Conservation (phyloP, 2,888 invertebrate genomes). For the Didymodactylos carnosus region DNA sequence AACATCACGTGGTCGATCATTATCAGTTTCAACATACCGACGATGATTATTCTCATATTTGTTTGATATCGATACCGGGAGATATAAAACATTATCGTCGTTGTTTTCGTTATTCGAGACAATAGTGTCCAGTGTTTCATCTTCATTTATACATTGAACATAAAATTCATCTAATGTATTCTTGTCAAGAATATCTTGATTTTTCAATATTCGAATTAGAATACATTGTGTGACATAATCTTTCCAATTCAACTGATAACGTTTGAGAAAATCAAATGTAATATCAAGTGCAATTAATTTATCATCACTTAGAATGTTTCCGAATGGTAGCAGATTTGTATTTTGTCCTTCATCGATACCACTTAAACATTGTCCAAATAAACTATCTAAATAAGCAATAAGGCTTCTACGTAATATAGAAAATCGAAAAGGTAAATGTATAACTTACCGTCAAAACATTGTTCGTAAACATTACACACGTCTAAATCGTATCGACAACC, state of each 20-base stretch:
- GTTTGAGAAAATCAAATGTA: background rate
- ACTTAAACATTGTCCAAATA: background rate
- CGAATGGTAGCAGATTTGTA: background rate
- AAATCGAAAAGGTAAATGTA: background rate
- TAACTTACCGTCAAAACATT: background rate
- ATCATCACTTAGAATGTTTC: background rate
- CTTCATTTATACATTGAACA: background rate
- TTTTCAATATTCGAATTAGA: background rate
- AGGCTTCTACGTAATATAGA: background rate
- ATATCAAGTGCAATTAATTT: background rate
- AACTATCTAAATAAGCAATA: background rate
- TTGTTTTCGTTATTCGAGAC: too few relatives aligned
- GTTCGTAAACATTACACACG: background rate
- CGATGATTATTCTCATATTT: background rate
- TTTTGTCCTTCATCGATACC: background rate
- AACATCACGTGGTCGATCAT: too few relatives aligned
- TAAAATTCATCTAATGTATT: background rate
- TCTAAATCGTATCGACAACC: background rate
- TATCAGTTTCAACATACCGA: background rate
- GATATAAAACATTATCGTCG: too few relatives aligned
- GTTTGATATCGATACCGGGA: background rate
- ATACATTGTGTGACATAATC: background rate
- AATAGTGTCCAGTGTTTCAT: background rate
- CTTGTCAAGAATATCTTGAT: background rate
- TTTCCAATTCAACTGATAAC: background rate